These are phyloP conservation scores for Colistium nudipinnis DNA, from an alignment of 2,113 vertebrate species.

Conservation along the genomic window DNA sequence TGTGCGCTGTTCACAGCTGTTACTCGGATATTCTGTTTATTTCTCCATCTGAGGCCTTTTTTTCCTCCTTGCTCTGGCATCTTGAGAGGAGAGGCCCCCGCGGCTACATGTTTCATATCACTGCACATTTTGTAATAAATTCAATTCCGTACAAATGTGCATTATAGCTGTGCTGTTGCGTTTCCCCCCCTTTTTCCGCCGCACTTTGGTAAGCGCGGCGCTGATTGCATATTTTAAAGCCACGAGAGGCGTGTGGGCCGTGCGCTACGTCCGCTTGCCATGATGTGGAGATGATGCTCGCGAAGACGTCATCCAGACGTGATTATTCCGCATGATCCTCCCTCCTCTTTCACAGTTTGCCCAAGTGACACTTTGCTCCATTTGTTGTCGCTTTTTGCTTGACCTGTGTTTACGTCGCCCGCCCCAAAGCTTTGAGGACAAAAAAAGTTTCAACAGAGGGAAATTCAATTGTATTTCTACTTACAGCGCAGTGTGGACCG, in stretches of 20 bases:
- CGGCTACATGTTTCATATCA: slow-evolving; percentile 83
- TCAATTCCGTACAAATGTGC: slow-evolving; percentile 79
- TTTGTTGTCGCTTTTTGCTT: slow-evolving; percentile 28
- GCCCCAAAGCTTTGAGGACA: background rate
- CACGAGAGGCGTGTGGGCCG: slow-evolving; percentile 17
- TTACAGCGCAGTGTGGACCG: background rate
- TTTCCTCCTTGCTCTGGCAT: slow-evolving; percentile 71
- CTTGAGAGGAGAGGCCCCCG: slow-evolving; percentile 70
- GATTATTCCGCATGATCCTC: slow-evolving; percentile 67
- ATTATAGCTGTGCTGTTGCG: slow-evolving; percentile 65
- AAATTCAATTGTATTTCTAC: slow-evolving; percentile 25
- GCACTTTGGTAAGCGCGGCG: slow-evolving; percentile 37
- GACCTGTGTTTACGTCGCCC: too few species aligned
- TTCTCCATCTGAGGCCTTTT: slow-evolving; percentile 74
- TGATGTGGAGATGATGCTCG: slow-evolving; percentile 52
- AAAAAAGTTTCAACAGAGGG: slow-evolving; percentile 32
- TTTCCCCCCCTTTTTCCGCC: slow-evolving; percentile 47
- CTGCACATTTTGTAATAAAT: slow-evolving; percentile 81
- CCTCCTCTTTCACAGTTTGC: slow-evolving; percentile 37
- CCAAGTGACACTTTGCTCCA: slow-evolving; percentile 31
- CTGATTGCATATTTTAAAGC: slow-evolving; percentile 61
- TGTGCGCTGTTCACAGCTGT: slow-evolving; percentile 53
- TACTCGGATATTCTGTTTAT: slow-evolving; percentile 75
- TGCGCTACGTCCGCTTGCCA: slow-evolving; percentile 58
- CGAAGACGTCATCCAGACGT: slow-evolving; percentile 68